A percentile compares a stretch with the other conserved stretches of the same genome.
Conservation (phyloP, 2,888 invertebrate genomes). For the Epinotia demarniana region DNA sequence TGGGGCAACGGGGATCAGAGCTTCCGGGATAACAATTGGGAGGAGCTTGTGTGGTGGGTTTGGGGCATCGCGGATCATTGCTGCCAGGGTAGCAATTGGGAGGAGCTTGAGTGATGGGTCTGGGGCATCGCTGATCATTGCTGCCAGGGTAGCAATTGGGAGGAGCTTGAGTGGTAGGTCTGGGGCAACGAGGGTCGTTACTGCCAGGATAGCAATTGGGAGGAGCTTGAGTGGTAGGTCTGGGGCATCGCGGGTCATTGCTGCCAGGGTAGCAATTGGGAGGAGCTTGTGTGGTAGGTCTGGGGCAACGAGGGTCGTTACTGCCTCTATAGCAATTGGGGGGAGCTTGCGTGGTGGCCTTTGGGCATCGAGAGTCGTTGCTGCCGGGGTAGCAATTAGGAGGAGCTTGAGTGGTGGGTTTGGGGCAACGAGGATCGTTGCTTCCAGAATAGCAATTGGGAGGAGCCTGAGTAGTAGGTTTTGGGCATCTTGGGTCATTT, state of each 20-base stretch:
- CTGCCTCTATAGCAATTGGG: slow-evolving; percentile 63
- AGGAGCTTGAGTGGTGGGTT: slow-evolving; percentile 47
- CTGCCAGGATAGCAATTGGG: slow-evolving; percentile 54
- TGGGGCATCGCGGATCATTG: slow-evolving; percentile 54
- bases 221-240: slow-evolving; percentile 51
- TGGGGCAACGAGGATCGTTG: too few species aligned
- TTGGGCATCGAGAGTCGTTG: slow-evolving; percentile 59
- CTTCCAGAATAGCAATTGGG: too few species aligned
- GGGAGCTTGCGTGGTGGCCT: slow-evolving; percentile 49
- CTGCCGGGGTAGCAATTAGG: slow-evolving; percentile 55
- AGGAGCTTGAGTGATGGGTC: slow-evolving; percentile 50
- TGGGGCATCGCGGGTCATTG: slow-evolving; percentile 54
- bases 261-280: slow-evolving; percentile 62
- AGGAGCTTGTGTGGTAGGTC: slow-evolving; percentile 59
- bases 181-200: slow-evolving; percentile 48
- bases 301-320: slow-evolving; percentile 57
- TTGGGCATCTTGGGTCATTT: slow-evolving; percentile 55
- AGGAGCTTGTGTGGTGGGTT: slow-evolving; percentile 46
- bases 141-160: slow-evolving; percentile 55
- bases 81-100: slow-evolving; percentile 51
- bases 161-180: slow-evolving; percentile 49
- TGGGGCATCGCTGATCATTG: slow-evolving; percentile 52
- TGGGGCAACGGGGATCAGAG: slow-evolving; percentile 55
- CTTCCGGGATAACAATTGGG: slow-evolving; percentile 59
- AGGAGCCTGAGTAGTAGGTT: slow-evolving; percentile 46